A percentile compares a stretch with the other conserved stretches of the same genome.
phyloP scores from a whole-genome alignment of 2,113 vertebrate species.

The Clinocottus analis region DNA sequence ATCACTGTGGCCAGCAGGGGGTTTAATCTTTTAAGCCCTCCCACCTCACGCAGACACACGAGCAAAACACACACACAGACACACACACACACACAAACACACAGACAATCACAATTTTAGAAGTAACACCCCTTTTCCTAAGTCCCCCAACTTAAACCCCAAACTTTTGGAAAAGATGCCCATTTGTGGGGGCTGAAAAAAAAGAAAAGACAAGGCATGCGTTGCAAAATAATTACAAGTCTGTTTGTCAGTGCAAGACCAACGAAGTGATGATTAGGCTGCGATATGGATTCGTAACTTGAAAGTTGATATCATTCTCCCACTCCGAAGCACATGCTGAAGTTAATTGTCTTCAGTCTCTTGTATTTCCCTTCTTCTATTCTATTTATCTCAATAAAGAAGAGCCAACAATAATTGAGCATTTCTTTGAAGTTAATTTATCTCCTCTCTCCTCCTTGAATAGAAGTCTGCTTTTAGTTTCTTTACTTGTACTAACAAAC shows the following conservation, averaged over 20 bases:
- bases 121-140: background rate
- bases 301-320: slow-evolving; percentile 4
- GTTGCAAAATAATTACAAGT: background rate
- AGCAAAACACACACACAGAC: slow-evolving; percentile 10
- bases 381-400: slow-evolving; percentile 13
- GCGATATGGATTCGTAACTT: slow-evolving; percentile 1
- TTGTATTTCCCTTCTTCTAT: background rate
- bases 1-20: slow-evolving; percentile 47
- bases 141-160: background rate
- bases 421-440: slow-evolving; percentile 32
- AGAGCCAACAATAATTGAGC: slow-evolving; percentile 14
- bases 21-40: slow-evolving; percentile 79
- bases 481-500: background rate
- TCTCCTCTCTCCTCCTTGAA: slow-evolving; percentile 10
- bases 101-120: background rate
- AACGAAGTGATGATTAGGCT: slow-evolving; percentile 8
- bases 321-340: background rate
- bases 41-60: slow-evolving; percentile 17
- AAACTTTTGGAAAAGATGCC: background rate
- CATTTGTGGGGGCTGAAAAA: slow-evolving; percentile 4
- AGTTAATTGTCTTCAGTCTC: background rate
- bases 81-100: background rate
- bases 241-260: background rate
- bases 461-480: background rate
- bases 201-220: background rate